Evolutionary conservation across 2,797 vertebrate species (phyloP).

Genomic region (Setipinna tenuifilis): DNA sequence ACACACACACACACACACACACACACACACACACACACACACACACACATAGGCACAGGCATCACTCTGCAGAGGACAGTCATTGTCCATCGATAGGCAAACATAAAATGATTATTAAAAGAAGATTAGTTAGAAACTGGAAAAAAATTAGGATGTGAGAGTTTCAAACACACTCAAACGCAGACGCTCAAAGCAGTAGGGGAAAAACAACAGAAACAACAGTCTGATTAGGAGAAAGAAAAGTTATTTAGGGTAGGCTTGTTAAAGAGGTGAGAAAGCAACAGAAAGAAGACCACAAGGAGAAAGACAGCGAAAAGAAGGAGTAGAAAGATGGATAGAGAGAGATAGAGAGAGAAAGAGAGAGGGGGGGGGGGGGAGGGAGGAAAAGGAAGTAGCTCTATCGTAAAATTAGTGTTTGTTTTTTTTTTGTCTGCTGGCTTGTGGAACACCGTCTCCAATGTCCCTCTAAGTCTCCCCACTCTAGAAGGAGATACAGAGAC

Average conservation of each 20-base stretch:
- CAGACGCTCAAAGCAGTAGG: not conserved
- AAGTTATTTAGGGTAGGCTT: not conserved
- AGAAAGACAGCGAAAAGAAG: constrained; percentile 46
- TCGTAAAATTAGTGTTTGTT: constrained; percentile 54
- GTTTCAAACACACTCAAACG: not conserved
- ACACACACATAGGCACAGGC: constrained; percentile 44
- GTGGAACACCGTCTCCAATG: constrained; percentile 71
- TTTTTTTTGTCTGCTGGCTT: constrained; percentile 61
- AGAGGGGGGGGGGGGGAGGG: constrained; percentile 42
- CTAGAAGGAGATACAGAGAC: constrained; percentile 81
- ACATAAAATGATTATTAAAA: constrained; percentile 42
- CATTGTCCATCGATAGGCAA: not conserved
- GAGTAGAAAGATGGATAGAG: constrained; percentile 29
- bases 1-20: not conserved
- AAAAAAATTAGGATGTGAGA: not conserved
- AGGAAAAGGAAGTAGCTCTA: constrained; percentile 50
- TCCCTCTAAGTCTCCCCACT: constrained; percentile 78
- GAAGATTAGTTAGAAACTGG: constrained; percentile 56
- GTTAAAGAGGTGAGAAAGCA: not conserved
- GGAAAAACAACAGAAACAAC: not conserved
- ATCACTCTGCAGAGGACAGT: constrained; percentile 63
- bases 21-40: not conserved
- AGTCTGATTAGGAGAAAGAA: not conserved
- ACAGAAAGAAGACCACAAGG: constrained; percentile 30
- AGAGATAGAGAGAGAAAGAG: constrained; percentile 53